Conservation (phyloP, 2,888 invertebrate genomes). For the Limnephilus auricula region DNA sequence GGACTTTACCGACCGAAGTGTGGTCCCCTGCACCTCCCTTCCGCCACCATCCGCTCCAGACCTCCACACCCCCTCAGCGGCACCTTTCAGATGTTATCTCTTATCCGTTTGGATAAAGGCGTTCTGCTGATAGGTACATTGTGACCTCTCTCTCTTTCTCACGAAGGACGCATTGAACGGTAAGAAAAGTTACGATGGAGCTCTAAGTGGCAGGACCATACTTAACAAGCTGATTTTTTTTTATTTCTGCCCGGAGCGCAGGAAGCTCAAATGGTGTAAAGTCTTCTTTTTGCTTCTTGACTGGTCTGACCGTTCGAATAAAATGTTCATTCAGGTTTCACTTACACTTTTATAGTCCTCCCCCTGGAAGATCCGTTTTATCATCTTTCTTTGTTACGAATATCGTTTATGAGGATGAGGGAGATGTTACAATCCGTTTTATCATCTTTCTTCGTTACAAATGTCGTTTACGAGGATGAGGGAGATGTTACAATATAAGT, state of each 20-base stretch:
- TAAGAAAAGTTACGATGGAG: not conserved
- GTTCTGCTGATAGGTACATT: not conserved
- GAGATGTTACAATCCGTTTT: not conserved
- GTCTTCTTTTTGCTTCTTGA: not conserved
- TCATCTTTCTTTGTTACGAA: not conserved
- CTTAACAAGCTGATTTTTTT: conserved; percentile 34
- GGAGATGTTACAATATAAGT: not conserved
- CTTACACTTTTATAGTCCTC: not conserved
- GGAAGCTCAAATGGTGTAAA: not conserved
- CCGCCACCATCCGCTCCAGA: not conserved
- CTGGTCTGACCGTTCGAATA: not conserved
- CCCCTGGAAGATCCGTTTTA: not conserved
- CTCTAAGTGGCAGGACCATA: not conserved
- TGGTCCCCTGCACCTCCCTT: conserved; percentile 12
- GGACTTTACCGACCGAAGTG: conserved; percentile 1
- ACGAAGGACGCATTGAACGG: not conserved
- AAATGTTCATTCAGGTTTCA: not conserved
- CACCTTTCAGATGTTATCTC: conserved; percentile 37
- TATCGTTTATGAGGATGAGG: not conserved
- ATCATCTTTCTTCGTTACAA: not conserved
- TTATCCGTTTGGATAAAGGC: conserved; percentile 25
- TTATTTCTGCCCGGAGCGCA: not conserved
- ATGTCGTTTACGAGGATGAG: not conserved
- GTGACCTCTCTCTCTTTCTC: not conserved
- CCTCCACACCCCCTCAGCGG: conserved; percentile 11